phyloP scores from a whole-genome alignment of 2,797 vertebrate genomes.

The Steatocranus sp. region DNA sequence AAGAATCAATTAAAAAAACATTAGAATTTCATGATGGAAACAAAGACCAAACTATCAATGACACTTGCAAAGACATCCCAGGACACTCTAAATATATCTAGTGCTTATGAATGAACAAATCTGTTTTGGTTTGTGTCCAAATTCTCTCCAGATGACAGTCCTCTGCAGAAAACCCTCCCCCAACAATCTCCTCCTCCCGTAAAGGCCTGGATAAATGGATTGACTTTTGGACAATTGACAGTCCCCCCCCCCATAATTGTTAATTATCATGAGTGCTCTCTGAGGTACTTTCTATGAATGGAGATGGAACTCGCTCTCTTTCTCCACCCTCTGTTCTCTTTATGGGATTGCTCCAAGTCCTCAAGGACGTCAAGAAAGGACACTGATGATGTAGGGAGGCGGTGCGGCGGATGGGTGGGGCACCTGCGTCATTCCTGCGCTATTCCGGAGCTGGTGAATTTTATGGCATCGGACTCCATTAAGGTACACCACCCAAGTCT shows the following conservation, averaged over 20 bases:
- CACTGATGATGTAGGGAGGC: slow-evolving; percentile 23
- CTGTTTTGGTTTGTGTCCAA: slow-evolving; percentile 44
- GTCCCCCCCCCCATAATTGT: slow-evolving; percentile 61
- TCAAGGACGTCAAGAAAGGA: slow-evolving; percentile 73
- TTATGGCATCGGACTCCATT: slow-evolving; percentile 19
- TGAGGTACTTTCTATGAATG: slow-evolving; percentile 66
- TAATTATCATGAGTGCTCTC: slow-evolving; percentile 79
- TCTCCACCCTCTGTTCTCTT: slow-evolving; percentile 38
- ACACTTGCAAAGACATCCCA: not conserved
- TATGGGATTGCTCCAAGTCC: slow-evolving; percentile 71
- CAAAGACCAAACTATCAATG: not conserved
- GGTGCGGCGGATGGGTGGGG: slow-evolving; percentile 42
- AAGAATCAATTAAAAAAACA: not conserved
- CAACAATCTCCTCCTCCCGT: not conserved
- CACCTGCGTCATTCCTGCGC: slow-evolving; percentile 52
- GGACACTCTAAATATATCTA: slow-evolving; percentile 41
- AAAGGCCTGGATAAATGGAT: slow-evolving; percentile 64
- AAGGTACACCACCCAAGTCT: slow-evolving; percentile 23
- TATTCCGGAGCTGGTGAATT: slow-evolving; percentile 11
- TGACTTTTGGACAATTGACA: slow-evolving; percentile 59
- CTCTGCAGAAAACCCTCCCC: slow-evolving; percentile 3
- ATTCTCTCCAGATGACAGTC: not conserved
- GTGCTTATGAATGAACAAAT: slow-evolving; percentile 1
- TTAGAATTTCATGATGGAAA: not conserved
- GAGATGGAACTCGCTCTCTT: slow-evolving; percentile 39